A percentile compares a stretch with the other conserved stretches of the same genome.
Conservation (phyloP, 2,888 invertebrate genomes). For the Nemoura dubitans region DNA sequence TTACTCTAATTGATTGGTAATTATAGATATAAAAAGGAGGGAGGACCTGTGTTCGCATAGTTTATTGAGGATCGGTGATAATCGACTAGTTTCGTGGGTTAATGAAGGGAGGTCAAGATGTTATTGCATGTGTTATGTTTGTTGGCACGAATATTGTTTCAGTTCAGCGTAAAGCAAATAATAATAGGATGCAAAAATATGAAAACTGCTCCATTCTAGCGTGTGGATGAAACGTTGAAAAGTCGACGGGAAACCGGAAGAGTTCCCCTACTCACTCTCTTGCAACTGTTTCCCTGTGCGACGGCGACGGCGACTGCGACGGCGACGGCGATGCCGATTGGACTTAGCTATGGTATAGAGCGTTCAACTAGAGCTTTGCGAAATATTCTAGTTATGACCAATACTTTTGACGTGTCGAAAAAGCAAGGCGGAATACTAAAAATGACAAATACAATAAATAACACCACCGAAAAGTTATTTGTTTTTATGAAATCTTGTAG, state of each 20-base stretch:
- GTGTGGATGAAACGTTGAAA: not conserved
- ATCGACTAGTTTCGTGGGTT: not conserved
- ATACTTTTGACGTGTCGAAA: not conserved
- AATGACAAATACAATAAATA: conserved; percentile 16
- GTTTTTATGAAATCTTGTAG: conserved; percentile 2
- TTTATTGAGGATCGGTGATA: not conserved
- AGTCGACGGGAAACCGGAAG: not conserved
- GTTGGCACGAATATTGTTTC: not conserved
- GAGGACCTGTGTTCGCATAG: too few species aligned
- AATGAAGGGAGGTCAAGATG: not conserved
- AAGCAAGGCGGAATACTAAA: not conserved
- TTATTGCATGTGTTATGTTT: not conserved
- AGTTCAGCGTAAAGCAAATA: not conserved
- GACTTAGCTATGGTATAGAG: too few species aligned
- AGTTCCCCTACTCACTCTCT: not conserved
- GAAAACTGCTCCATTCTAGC: not conserved
- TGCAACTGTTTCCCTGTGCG: not conserved
- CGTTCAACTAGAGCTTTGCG: not conserved
- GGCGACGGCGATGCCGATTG: too few species aligned
- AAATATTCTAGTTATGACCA: conserved; percentile 23
- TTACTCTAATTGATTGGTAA: conserved; percentile 5
- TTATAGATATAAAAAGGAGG: not conserved
- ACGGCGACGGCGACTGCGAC: too few species aligned
- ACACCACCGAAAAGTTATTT: conserved; percentile 2
- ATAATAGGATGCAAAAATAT: not conserved